Base-by-base conservation (phyloP, 2,113 vertebrate species). In the Larimichthys crocea region DNA sequence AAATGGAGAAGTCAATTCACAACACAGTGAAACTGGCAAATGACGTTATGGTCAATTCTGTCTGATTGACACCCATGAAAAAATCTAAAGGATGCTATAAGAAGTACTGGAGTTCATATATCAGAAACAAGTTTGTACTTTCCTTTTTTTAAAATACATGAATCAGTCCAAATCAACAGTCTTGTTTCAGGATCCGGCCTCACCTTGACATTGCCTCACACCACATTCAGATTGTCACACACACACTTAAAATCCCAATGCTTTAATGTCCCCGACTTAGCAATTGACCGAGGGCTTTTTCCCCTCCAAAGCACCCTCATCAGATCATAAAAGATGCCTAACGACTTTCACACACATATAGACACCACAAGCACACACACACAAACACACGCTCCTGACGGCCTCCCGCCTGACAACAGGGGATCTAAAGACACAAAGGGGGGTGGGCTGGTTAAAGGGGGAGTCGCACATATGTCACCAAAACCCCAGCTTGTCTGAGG, bases 381-480 rank as follows among this genome's bases (percentile, higher is more conserved):
- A 82, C 31, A 46, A 3, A 46, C 44, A 46, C 44, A 44, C 73
- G 64, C 76, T 72, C 67, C 76, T 63, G 57, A 66, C 78, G 56
- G 10, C 85, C 60, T 70, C 69, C 82, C 52, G 75, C 67, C 53
- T 85, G 70, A 89, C 79, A 90, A 86, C 70, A 91, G 86, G 86
- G 88, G 91, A 78, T 89, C 82, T 83, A 52, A 68, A 71, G 72
- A 85, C 88, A 95, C 89, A 92, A 94, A 92, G 75, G 70, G 29
- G 26, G 57, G 61, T 46, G 74, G 52, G 74, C 67, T 84, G 29
- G 76, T 61, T 49, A 0, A 16, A 12, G 49, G 63, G 9, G 60
- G 9, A 24, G 76, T 57, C 42, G 35, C 78, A 86, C 92, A 93
- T 91, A 94, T 94, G 92, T 92, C 88, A 90, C 88, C 84, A 49